These are phyloP conservation scores for Bhutanitis thaidina DNA, from an alignment of 2,888 invertebrate species.

Conservation along the genomic window DNA sequence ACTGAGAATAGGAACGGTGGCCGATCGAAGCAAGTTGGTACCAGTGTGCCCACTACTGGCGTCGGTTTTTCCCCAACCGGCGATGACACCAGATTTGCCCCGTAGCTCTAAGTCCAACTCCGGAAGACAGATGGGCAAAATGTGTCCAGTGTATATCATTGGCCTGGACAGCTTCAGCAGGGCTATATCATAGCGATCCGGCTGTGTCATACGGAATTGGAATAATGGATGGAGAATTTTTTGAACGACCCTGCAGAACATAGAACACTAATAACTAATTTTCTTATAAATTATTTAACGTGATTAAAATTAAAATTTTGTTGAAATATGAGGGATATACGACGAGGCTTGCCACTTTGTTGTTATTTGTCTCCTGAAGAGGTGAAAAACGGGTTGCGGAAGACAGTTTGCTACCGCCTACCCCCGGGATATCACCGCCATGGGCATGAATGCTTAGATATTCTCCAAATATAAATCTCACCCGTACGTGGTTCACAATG, in stretches of 20 bases:
- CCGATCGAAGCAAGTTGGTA: slow-evolving; percentile 89
- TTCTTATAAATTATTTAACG: too few species aligned
- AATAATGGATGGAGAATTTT: slow-evolving; percentile 90
- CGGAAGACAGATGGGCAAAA: slow-evolving; percentile 90
- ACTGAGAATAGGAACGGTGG: slow-evolving; percentile 90
- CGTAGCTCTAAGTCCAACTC: slow-evolving; percentile 57
- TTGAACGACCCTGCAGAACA: slow-evolving; percentile 78
- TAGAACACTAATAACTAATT: too few species aligned
- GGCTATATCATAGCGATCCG: slow-evolving; percentile 90
- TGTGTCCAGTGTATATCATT: slow-evolving; percentile 82
- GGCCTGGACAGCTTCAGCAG: slow-evolving; percentile 85
- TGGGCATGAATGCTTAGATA: too few species aligned
- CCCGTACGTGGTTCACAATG: too few species aligned
- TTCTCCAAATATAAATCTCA: too few species aligned
- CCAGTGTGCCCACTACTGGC: slow-evolving; percentile 86
- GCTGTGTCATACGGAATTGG: slow-evolving; percentile 89
- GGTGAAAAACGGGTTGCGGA: too few species aligned
- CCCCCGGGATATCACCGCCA: too few species aligned
- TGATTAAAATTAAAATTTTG: too few species aligned
- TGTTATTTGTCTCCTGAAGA: too few species aligned
- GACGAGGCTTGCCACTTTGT: too few species aligned
- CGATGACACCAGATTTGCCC: slow-evolving; percentile 78
- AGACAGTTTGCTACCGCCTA: too few species aligned
- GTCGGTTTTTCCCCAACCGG: slow-evolving; percentile 92
- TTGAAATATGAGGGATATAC: too few species aligned